These are phyloP conservation scores for Ormyrus rosae DNA, from an alignment of 2,888 invertebrate species.

Conservation along the genomic window DNA sequence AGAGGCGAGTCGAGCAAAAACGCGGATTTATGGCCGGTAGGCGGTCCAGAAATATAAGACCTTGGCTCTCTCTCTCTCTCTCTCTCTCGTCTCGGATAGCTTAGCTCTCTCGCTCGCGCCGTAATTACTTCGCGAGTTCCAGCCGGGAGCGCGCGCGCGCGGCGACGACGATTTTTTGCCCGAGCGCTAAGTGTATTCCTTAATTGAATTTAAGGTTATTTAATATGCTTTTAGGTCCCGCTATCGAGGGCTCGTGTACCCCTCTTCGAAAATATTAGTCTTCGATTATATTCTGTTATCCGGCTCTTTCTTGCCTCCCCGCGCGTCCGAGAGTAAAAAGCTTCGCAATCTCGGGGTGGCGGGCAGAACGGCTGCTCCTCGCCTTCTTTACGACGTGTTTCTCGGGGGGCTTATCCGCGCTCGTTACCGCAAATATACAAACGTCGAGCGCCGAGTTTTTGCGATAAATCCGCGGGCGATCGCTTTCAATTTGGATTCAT, in stretches of 20 bases:
- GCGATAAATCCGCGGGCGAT: neutral
- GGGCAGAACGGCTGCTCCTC: neutral
- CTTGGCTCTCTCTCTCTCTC: conserved; percentile 46
- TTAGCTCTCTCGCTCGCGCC: conserved; percentile 24
- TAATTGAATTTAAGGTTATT: conserved; percentile 74
- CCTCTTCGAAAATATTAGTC: conserved; percentile 49
- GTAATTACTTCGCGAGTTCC: conserved; percentile 71
- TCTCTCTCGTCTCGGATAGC: conserved; percentile 3
- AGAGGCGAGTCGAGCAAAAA: conserved; percentile 66
- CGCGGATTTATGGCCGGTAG: conserved; percentile 70
- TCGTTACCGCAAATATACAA: conserved; percentile 19
- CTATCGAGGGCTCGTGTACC: conserved; percentile 46
- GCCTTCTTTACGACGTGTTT: conserved; percentile 24
- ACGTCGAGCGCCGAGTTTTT: neutral
- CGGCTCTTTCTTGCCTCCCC: neutral
- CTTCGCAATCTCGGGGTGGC: conserved; percentile 10
- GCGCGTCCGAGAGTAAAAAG: neutral
- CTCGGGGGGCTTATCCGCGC: neutral
- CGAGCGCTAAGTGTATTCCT: conserved; percentile 67
- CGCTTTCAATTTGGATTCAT: conserved; percentile 6
- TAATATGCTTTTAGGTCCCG: conserved; percentile 68
- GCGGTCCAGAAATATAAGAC: conserved; percentile 62
- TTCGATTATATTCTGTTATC: conserved; percentile 29
- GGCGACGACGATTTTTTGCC: conserved; percentile 66
- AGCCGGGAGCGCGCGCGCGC: conserved; percentile 49